Conservation (phyloP, 1,140 invertebrate species). For the Drosophila willistoni region DNA sequence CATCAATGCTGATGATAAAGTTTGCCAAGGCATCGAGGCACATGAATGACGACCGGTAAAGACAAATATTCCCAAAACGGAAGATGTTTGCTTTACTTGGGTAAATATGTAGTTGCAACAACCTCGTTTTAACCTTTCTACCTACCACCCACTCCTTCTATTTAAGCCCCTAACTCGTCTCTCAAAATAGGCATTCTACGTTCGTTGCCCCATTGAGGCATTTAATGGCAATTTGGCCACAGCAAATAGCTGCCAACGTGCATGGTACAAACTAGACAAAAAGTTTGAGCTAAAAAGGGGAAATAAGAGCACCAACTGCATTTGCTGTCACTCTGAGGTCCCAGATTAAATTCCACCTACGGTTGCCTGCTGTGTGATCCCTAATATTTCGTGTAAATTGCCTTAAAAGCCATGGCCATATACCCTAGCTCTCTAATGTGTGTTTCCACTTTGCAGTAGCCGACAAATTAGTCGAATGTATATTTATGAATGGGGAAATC, state of each 20-base stretch:
- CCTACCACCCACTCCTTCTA: not conserved
- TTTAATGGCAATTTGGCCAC: slow-evolving; percentile 16
- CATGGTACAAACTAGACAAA: not conserved
- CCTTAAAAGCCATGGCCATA: slow-evolving; percentile 1
- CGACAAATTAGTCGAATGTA: not conserved
- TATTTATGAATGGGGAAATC: too few relatives aligned
- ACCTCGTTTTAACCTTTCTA: not conserved
- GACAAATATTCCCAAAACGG: slow-evolving; percentile 24
- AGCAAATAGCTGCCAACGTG: slow-evolving; percentile 29
- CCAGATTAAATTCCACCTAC: slow-evolving; percentile 8
- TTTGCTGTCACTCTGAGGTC: slow-evolving; percentile 9
- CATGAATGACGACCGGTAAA: slow-evolving; percentile 12
- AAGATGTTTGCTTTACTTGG: slow-evolving; percentile 30
- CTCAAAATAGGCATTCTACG: not conserved
- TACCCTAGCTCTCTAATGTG: not conserved
- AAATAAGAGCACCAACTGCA: slow-evolving; percentile 2
- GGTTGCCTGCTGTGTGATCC: slow-evolving; percentile 11
- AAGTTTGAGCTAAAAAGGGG: not conserved
- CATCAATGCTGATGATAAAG: slow-evolving; percentile 15
- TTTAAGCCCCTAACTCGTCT: not conserved
- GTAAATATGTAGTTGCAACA: slow-evolving; percentile 39
- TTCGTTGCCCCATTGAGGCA: not conserved
- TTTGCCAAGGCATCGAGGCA: slow-evolving; percentile 15
- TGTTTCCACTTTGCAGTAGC: not conserved
- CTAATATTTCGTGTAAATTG: slow-evolving; percentile 14